Evolutionary conservation across 2,797 vertebrate species (phyloP), one percentile per base, ranked within the genome.

Genomic region (Limosa lapponica): DNA sequence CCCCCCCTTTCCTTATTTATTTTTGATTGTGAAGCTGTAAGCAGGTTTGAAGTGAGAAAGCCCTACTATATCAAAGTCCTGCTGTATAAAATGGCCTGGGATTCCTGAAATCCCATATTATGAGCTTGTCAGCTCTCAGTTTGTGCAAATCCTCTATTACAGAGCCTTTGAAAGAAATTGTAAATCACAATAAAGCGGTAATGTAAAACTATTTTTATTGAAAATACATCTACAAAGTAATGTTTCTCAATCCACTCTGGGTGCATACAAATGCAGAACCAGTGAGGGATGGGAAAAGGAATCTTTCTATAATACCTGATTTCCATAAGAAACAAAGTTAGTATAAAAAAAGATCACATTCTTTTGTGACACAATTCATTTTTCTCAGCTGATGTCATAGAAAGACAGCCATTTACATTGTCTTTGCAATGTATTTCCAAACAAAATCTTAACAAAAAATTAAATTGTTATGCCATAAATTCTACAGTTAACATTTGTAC

Each of bases 171-270:
- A 89, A 94, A 96, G 54, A 85, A 97, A 97, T 37, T 69, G 82
- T 79, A 48, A 51, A 72, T 80, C 13, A 95, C 94, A 91, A 14
- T 51, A 62, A 71, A 93, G 34, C 36, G 86, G 90, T 97, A 92
- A 97, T 98, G 97, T 98, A 98, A 98, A 98, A 98, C 98, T 98
- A 98, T 96, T 97, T 98, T 98, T 98, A 98, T 98, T 98, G 98
- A 98, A 98, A 98, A 98, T 98, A 98, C 98, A 97, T 96, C 98
- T 98, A 98, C 98, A 98, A 98, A 97, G 98, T 98, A 97, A 97
- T 90, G 93, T 93, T 97, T 96, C 90, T 96, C 96, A 96, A 93
- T 95, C 97, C 97, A 96, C 90, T 80, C 92, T 75, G 94, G 96
- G 79, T 96, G 90, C 94, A 96, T 77, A 58, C 8, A 81, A 71